These are phyloP conservation scores for Chaetodon auriga DNA, from an alignment of 2,113 vertebrate species.

Conservation along the genomic window DNA sequence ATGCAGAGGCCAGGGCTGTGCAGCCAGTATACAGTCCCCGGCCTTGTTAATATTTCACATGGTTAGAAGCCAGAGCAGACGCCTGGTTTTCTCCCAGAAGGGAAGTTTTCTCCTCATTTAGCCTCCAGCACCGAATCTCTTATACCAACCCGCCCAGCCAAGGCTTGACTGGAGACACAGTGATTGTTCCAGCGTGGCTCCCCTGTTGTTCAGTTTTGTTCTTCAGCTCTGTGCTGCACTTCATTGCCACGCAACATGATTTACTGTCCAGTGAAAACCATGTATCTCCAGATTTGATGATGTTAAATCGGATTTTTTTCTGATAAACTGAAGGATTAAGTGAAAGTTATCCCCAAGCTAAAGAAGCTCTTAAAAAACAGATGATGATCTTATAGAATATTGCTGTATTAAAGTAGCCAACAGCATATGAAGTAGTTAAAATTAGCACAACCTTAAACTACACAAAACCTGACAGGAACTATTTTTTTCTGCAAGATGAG, in stretches of 20 bases:
- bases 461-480: too few relatives aligned
- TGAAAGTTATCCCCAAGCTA: too few relatives aligned
- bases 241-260: conserved; percentile 12
- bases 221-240: background rate
- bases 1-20: conserved; percentile 49
- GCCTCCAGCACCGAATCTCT: conserved; percentile 70
- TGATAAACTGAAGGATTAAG: too few relatives aligned
- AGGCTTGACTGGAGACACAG: conserved; percentile 26
- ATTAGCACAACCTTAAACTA: too few relatives aligned
- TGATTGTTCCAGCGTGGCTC: conserved; percentile 46
- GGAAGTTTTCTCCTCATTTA: conserved; percentile 72
- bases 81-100: conserved; percentile 59
- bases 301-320: background rate
- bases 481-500: too few relatives aligned
- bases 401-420: too few relatives aligned
- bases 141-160: conserved; percentile 70
- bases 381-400: too few relatives aligned
- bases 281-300: background rate
- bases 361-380: too few relatives aligned
- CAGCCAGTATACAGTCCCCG: conserved; percentile 45
- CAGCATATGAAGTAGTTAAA: too few relatives aligned
- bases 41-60: conserved; percentile 80
- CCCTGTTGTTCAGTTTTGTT: conserved; percentile 31
- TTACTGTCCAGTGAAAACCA: background rate
- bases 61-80: conserved; percentile 63